These are phyloP conservation scores for Clarias macrocephalus DNA, from an alignment of 2,113 vertebrate species.

Conservation along the genomic window DNA sequence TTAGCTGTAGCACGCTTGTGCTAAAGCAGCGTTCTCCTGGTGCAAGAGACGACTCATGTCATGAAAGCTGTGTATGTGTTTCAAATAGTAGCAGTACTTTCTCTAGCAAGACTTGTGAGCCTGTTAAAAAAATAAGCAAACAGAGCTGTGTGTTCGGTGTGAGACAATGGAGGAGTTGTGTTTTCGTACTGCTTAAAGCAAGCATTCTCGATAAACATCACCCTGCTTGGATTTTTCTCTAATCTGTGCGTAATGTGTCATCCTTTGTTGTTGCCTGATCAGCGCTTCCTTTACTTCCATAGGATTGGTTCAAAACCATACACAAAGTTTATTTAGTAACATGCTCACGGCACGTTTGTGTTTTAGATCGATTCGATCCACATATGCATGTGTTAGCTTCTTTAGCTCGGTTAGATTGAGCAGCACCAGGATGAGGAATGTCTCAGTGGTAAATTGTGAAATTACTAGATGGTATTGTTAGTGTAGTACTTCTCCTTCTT, in stretches of 20 bases:
- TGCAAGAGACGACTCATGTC: neutral
- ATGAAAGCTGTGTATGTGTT: neutral
- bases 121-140: too few relatives aligned
- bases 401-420: too few relatives aligned
- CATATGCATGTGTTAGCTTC: neutral
- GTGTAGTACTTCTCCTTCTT: neutral
- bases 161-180: neutral
- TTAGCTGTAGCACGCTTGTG: too few relatives aligned
- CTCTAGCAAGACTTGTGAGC: neutral
- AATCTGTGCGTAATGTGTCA: too few relatives aligned
- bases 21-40: neutral
- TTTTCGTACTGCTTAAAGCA: too few relatives aligned
- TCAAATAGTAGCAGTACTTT: neutral
- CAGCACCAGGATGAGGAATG: neutral
- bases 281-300: neutral
- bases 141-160: too few relatives aligned
- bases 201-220: too few relatives aligned
- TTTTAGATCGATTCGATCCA: neutral
- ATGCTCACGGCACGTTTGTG: neutral
- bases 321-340: neutral
- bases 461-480: too few relatives aligned
- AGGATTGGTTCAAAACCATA: neutral
- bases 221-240: neutral
- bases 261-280: neutral
- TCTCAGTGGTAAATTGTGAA: neutral